Base-by-base conservation (phyloP, 2,888 invertebrate genomes). In the Heliconius cydno region DNA sequence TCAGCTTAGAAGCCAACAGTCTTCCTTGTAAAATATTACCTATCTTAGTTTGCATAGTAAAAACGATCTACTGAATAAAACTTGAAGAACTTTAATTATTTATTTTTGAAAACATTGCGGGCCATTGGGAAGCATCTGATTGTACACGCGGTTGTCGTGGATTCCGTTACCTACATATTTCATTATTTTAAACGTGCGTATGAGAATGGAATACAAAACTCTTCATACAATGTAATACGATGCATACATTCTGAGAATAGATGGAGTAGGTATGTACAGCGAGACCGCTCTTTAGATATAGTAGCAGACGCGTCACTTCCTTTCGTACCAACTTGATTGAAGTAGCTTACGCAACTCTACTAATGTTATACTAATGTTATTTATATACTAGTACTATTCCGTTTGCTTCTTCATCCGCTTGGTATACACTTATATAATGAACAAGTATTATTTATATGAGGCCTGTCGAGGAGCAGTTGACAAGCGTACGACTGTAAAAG, bases 221-320 rank as follows among this genome's bases (percentile, higher is more conserved):
- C 1, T 19, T 22, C 4, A 46, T 15, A 46, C 46, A 46, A 2
- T 46, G 25, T 38, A 30, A 57, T 22, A 34, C 10, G 46, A 73
- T n/a, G 57, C 15, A n/a, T 60, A 34, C 9, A 73, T 60, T 60
- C 60, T 60, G 38, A 73, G 60, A 73, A 73, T 73, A 73, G 57
- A 60, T 7, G 19, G 41, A 41, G 25, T 70, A 70, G 38, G n/a
- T 25, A 15, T 34, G 57, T 30, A 12, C 71, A 7, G 9, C 9
- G 52, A 22, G 52, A 22, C 28, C 30, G 12, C n/a, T 57, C 57
- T 22, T 19, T 60, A 60, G 34, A 34, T 30, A 52, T 73, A 25
- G 22, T 6, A 34, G 38, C n/a, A 60, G 57, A 34, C 25, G 38
- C 9, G 60, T 60, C 34, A 60, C 73, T 15, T 73, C 73, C 60